These are phyloP conservation scores for Drosophila histrio DNA, from an alignment of 2,888 invertebrate genomes.

Conservation along the genomic window DNA sequence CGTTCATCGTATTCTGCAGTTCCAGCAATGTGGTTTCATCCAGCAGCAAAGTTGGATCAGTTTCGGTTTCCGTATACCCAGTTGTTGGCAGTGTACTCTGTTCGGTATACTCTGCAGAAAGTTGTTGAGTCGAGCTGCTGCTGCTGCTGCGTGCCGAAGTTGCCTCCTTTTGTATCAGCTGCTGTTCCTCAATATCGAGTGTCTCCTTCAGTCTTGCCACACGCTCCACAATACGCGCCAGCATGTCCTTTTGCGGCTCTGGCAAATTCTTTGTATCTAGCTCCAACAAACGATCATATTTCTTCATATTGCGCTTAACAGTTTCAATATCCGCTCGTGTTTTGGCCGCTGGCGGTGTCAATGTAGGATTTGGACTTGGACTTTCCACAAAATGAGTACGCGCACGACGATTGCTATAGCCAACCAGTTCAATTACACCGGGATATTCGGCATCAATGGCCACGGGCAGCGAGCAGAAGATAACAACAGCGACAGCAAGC, in stretches of 20 bases:
- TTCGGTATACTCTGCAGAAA: slow-evolving; percentile 35
- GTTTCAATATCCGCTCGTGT: slow-evolving; percentile 83
- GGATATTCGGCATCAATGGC: slow-evolving; percentile 76
- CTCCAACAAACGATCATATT: slow-evolving; percentile 82
- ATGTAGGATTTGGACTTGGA: slow-evolving; percentile 44
- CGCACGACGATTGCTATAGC: slow-evolving; percentile 82
- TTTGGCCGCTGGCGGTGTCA: slow-evolving; percentile 78
- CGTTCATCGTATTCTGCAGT: slow-evolving; percentile 80
- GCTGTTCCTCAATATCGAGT: slow-evolving; percentile 78
- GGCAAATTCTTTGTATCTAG: slow-evolving; percentile 83
- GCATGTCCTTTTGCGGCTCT: slow-evolving; percentile 83
- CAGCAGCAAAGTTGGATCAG: slow-evolving; percentile 78
- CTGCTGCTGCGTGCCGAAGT: slow-evolving; percentile 50
- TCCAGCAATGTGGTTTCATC: slow-evolving; percentile 80
- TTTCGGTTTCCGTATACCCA: slow-evolving; percentile 69
- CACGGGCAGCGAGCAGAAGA: slow-evolving; percentile 40
- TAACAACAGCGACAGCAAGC: slow-evolving; percentile 34
- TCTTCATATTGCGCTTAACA: slow-evolving; percentile 82
- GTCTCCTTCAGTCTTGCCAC: slow-evolving; percentile 84
- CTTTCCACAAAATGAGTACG: slow-evolving; percentile 79
- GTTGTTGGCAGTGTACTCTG: slow-evolving; percentile 53
- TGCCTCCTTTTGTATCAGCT: slow-evolving; percentile 58
- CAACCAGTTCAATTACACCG: slow-evolving; percentile 83
- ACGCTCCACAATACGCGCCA: slow-evolving; percentile 83
- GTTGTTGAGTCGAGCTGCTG: slow-evolving; percentile 14